These are phyloP conservation scores for Lithophane leautieri DNA, from an alignment of 2,888 invertebrate genomes.

Conservation along the genomic window DNA sequence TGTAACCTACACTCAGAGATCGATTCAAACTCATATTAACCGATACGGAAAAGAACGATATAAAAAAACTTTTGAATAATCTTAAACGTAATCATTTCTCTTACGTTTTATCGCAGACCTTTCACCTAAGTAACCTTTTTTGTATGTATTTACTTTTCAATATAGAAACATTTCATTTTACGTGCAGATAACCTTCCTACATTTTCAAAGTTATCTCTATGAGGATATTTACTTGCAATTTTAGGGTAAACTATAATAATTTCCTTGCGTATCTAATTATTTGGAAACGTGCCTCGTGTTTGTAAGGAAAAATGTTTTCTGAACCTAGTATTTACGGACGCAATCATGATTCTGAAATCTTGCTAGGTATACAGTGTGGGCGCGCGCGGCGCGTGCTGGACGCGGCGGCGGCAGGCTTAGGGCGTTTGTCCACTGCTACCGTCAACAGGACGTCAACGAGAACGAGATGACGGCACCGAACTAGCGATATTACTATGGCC, in stretches of 20 bases:
- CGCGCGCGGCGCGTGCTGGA: conserved; percentile 20
- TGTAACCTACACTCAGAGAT: conserved; percentile 19
- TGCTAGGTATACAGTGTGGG: neutral
- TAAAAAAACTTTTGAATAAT: conserved; percentile 11
- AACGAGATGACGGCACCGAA: too few species aligned
- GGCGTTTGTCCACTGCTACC: too few species aligned
- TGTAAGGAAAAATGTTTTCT: neutral
- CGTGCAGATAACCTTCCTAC: conserved; percentile 33
- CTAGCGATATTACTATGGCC: too few species aligned
- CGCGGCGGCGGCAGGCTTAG: conserved; percentile 12
- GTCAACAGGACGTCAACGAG: too few species aligned
- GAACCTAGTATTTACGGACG: neutral
- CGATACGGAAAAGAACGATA: conserved; percentile 5
- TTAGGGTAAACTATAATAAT: conserved; percentile 17
- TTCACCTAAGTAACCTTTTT: conserved; percentile 27
- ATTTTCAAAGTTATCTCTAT: conserved; percentile 45
- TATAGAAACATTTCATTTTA: conserved; percentile 6
- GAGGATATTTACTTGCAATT: conserved; percentile 29
- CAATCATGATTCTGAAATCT: conserved; percentile 21
- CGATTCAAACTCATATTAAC: conserved; percentile 22
- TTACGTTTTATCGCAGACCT: conserved; percentile 8
- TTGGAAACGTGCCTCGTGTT: conserved; percentile 8
- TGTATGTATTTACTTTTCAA: conserved; percentile 17
- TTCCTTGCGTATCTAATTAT: neutral
- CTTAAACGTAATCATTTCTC: neutral